Percentiles rank a stretch among this genome's conserved stretches.
These are phyloP conservation scores for Latrodectus elegans DNA, from an alignment of 2,888 invertebrate genomes.

Conservation along the genomic window DNA sequence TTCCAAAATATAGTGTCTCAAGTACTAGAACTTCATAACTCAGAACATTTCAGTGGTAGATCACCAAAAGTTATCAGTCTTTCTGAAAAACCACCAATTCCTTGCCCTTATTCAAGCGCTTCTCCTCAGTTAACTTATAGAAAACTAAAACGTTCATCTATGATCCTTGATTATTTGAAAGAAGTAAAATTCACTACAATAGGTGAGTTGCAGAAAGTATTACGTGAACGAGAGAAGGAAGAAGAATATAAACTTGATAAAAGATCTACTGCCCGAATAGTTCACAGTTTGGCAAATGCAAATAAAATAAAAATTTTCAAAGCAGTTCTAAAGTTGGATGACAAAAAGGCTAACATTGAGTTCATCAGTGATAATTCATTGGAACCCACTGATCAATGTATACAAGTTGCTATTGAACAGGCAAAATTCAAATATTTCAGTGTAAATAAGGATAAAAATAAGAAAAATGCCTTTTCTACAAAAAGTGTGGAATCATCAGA, in stretches of 20 bases:
- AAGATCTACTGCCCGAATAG: conserved; percentile 80
- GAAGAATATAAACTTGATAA: conserved; percentile 80
- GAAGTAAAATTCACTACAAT: conserved; percentile 79
- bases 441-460: conserved; percentile 50
- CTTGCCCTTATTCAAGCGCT: background rate
- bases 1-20: conserved; percentile 29
- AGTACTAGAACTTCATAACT: conserved; percentile 17
- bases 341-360: conserved; percentile 29
- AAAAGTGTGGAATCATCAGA: conserved; percentile 2
- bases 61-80: conserved; percentile 33
- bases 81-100: background rate
- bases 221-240: conserved; percentile 79
- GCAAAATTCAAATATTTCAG: conserved; percentile 79
- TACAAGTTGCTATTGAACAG: conserved; percentile 80
- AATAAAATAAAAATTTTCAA: conserved; percentile 39
- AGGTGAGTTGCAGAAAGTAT: conserved; percentile 72
- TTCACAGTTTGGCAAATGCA: conserved; percentile 78
- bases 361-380: conserved; percentile 78
- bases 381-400: conserved; percentile 75
- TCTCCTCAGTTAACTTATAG: conserved; percentile 71
- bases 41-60: conserved; percentile 8
- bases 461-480: background rate
- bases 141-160: conserved; percentile 78
- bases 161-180: conserved; percentile 80
- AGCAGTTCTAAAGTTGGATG: conserved; percentile 32